phyloP scores from a whole-genome alignment of 1,140 invertebrate species.

The Propsilocerus akamusi region DNA sequence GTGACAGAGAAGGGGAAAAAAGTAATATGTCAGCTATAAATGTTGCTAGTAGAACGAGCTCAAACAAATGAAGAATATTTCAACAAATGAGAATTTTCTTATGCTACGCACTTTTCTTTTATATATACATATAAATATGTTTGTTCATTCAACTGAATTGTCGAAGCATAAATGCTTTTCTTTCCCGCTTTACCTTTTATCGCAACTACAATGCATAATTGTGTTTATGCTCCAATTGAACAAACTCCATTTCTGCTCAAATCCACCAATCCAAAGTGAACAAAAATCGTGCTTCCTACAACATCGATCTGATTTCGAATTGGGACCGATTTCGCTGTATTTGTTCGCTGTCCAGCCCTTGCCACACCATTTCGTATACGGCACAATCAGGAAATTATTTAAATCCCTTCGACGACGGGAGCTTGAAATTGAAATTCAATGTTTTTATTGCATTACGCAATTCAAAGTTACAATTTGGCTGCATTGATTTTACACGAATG shows the following conservation, averaged over 20 bases:
- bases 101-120: too few species aligned
- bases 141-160: too few species aligned
- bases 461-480: too few species aligned
- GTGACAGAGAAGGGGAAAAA: too few species aligned
- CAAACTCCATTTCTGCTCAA: slow-evolving; percentile 56
- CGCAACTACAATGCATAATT: slow-evolving; percentile 72
- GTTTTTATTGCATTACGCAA: too few species aligned
- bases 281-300: slow-evolving; percentile 72
- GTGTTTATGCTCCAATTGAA: slow-evolving; percentile 74
- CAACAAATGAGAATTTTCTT: too few species aligned
- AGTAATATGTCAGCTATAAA: too few species aligned
- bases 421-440: slow-evolving; percentile 4
- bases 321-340: slow-evolving; percentile 58
- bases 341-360: slow-evolving; percentile 53
- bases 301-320: slow-evolving; percentile 57
- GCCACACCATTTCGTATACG: slow-evolving; percentile 79
- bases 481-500: too few species aligned
- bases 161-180: too few species aligned
- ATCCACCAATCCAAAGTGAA: slow-evolving; percentile 56
- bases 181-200: slow-evolving; percentile 65
- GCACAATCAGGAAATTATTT: slow-evolving; percentile 36
- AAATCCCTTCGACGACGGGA: slow-evolving; percentile 28
- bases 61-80: too few species aligned
- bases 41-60: too few species aligned
- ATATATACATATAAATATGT: too few species aligned